Base-by-base conservation (phyloP, 2,888 invertebrate species). In the Dinocampus coccinellae region DNA sequence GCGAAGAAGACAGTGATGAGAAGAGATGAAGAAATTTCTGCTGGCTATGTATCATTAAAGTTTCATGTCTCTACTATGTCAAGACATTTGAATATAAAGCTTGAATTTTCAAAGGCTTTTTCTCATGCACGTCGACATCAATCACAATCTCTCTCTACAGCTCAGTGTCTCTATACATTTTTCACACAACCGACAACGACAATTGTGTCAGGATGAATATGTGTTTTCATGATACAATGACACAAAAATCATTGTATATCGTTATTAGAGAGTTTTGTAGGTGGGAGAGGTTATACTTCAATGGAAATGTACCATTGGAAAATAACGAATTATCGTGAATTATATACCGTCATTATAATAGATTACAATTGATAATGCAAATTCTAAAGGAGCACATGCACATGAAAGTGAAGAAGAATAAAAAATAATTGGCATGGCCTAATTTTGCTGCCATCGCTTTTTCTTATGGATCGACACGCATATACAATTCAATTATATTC, bases 21-120 rank as follows among this genome's bases (percentile, higher is more conserved):
- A 39, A 3, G 7, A 20, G 16, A 47, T 16, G 47, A 0, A 47
- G 3, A 47, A 63, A 63, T 47, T 63, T 29, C 26, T 26, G 26
- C 13, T n/a, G 24, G n/a, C 33, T 10, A 16, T 7, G n/a, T 63
- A 24, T 62, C 42, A 1, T 29, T 29, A 20, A 42, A 47, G 29
- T 42, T 63, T 63, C 7, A 42, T 13, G 47, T 22, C 39, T 1
- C 26, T 16, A 42, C 29, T 47, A 47, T 47, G 63, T 42, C 36
- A 42, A 62, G 62, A 22, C 42, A 29, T 63, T 47, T 20, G 53
- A 6, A 34, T 33, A n/a, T 9, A 13, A 20, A 20, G 20, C 60
- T 33, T 42, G 47, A 29, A 29, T 29, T 42, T 29, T 42, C 26
- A 63, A 47, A 63, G 63, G 47, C 39, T 39, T 39, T 61, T 63